Percentiles rank a stretch among this genome's conserved stretches.
Evolutionary conservation across 2,797 vertebrate genomes (phyloP).

Genomic region (Chiloscyllium punctatum): DNA sequence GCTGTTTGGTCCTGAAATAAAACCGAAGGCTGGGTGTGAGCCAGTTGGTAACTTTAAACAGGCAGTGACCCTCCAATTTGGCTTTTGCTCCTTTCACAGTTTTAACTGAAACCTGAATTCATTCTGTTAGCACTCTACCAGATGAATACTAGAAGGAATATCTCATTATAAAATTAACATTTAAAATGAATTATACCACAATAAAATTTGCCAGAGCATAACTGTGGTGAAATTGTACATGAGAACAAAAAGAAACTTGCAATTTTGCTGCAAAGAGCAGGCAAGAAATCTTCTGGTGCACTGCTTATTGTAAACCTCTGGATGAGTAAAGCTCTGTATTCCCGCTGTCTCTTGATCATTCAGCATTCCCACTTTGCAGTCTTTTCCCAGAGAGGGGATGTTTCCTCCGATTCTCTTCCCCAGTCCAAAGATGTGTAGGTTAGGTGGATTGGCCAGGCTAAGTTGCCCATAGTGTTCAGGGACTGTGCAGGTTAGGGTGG

Average conservation of each 20-base stretch:
- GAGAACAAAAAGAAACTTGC: background rate
- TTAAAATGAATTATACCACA: background rate
- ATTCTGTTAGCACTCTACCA: background rate
- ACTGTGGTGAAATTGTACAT: background rate
- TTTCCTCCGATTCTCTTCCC: too few relatives aligned
- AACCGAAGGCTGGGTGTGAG: background rate
- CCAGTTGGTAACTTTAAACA: background rate
- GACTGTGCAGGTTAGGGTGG: too few relatives aligned
- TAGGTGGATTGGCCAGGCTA: too few relatives aligned
- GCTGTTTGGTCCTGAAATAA: background rate
- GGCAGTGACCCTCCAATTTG: background rate
- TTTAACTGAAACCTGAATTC: background rate
- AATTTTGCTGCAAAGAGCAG: background rate
- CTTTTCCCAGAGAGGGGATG: background rate
- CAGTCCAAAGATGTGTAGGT: too few relatives aligned
- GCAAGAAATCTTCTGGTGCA: background rate
- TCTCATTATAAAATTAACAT: background rate
- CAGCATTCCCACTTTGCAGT: background rate
- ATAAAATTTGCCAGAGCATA: background rate
- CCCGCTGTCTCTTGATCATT: background rate
- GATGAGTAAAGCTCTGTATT: background rate
- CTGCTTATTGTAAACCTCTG: background rate
- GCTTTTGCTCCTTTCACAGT: background rate
- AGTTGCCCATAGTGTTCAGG: too few relatives aligned
- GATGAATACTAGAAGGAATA: background rate